Evolutionary conservation across 2,113 vertebrate genomes (phyloP), one percentile per base, ranked within the genome.

Genomic region (Tamias sibiricus): DNA sequence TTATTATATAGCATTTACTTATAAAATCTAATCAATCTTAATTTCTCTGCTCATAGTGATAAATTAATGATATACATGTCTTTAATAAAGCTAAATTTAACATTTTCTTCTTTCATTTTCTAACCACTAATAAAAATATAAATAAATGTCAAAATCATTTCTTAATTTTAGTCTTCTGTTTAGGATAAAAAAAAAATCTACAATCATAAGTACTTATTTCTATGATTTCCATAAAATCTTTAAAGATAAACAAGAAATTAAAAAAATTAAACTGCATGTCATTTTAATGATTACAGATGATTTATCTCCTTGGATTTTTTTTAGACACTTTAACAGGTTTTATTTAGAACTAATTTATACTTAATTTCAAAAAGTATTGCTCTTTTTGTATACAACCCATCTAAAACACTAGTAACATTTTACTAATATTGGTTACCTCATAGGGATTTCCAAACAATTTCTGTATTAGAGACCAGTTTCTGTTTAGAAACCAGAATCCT

Each of bases 21-120:
- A 94, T 32, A 80, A 85, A 80, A 72, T 81, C 14, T 64, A 87
- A 94, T 69, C 9, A 75, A 35, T 71, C 9, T 84, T 96, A 5
- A 52, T 57, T 75, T 92, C 28, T 19, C 0, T 83, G n/a, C n/a
- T n/a, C n/a, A n/a, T n/a, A n/a, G n/a, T n/a, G n/a, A n/a, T n/a
- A n/a, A n/a, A n/a, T n/a, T n/a, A n/a, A n/a, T n/a, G n/a, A n/a
- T n/a, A n/a, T n/a, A n/a, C n/a, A n/a, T n/a, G 11, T 54, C 44
- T 92, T 92, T 74, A 79, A 28, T 77, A 68, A 74, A 40, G n/a
- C 24, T 83, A 40, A 1, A 0, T 79, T 93, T 94, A 80, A 52
- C 26, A 66, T 19, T 82, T 22, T 79, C 24, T 68, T 85, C 28
- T 77, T 79, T 64, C 28, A 62, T 42, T 81, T 80, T 81, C 84